Conservation (phyloP, 2,113 vertebrate genomes). For the Clarias gariepinus region DNA sequence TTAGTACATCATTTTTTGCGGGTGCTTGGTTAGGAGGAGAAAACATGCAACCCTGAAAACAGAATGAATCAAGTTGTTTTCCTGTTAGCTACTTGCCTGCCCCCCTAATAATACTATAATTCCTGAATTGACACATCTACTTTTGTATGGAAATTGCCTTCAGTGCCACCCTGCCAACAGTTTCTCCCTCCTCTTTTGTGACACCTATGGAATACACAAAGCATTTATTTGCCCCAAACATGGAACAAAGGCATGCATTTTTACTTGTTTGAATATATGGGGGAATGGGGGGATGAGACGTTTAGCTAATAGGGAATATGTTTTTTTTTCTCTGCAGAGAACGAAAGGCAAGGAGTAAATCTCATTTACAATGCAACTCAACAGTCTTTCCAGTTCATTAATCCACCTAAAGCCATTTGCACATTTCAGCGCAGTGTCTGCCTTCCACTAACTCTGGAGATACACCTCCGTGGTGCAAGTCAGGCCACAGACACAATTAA, state of each 20-base stretch:
- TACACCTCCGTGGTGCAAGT: background rate
- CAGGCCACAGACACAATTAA: background rate
- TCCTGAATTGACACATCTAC: constrained; percentile 54
- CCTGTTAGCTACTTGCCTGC: constrained; percentile 33
- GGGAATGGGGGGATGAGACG: background rate
- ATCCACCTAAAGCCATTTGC: constrained; percentile 72
- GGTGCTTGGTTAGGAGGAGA: constrained; percentile 29
- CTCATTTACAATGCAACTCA: constrained; percentile 73
- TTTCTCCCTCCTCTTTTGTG: constrained; percentile 26
- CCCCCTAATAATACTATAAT: constrained; percentile 45
- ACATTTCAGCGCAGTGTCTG: constrained; percentile 59
- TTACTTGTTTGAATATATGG: constrained; percentile 62
- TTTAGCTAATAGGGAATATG: constrained; percentile 9
- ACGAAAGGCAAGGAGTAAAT: constrained; percentile 59
- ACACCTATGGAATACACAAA: constrained; percentile 59
- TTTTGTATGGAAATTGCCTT: constrained; percentile 66
- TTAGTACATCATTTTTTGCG: constrained; percentile 5
- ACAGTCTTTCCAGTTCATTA: constrained; percentile 76
- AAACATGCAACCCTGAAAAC: constrained; percentile 36
- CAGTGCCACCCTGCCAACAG: constrained; percentile 40
- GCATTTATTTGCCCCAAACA: constrained; percentile 68
- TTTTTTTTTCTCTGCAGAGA: constrained; percentile 27
- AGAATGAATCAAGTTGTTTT: constrained; percentile 52
- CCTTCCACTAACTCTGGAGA: constrained; percentile 31
- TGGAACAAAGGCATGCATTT: constrained; percentile 72